A percentile compares a stretch with the other conserved stretches of the same genome.
These are phyloP conservation scores for Osmerus eperlanus DNA, from an alignment of 2,113 vertebrate genomes.

Conservation along the genomic window DNA sequence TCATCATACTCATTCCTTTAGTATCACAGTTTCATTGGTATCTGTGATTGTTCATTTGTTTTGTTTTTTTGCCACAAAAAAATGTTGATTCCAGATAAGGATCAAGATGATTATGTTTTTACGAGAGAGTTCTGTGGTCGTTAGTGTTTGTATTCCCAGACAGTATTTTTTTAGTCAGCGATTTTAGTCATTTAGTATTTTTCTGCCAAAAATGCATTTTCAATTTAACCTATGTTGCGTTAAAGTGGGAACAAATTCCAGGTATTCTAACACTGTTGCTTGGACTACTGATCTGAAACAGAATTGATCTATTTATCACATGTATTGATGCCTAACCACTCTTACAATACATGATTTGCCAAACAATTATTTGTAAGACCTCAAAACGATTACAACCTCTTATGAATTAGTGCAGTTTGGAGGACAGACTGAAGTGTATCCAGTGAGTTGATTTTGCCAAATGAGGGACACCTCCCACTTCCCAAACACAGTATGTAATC, in stretches of 20 bases:
- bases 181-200: conserved; percentile 17
- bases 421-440: conserved; percentile 12
- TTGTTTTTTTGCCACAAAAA: conserved; percentile 38
- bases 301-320: conserved; percentile 18
- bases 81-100: conserved; percentile 23
- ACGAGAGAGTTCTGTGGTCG: conserved; percentile 22
- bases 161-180: conserved; percentile 25
- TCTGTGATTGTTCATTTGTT: conserved; percentile 41
- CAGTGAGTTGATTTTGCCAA: conserved; percentile 50
- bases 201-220: conserved; percentile 31
- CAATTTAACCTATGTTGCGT: conserved; percentile 29
- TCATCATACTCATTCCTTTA: conserved; percentile 21
- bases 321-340: conserved; percentile 17
- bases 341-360: conserved; percentile 43
- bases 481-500: conserved; percentile 15
- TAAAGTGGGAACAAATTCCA: conserved; percentile 23
- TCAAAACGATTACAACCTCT: conserved; percentile 23
- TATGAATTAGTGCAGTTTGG: conserved; percentile 23
- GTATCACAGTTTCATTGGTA: conserved; percentile 48
- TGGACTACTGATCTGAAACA: conserved; percentile 23
- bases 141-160: conserved; percentile 5
- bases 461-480: conserved; percentile 33
- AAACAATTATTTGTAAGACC: conserved; percentile 37
- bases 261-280: conserved; percentile 15
- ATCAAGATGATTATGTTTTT: conserved; percentile 11